Base-by-base conservation (phyloP, 2,797 vertebrate genomes). In the Danio aesculapii region DNA sequence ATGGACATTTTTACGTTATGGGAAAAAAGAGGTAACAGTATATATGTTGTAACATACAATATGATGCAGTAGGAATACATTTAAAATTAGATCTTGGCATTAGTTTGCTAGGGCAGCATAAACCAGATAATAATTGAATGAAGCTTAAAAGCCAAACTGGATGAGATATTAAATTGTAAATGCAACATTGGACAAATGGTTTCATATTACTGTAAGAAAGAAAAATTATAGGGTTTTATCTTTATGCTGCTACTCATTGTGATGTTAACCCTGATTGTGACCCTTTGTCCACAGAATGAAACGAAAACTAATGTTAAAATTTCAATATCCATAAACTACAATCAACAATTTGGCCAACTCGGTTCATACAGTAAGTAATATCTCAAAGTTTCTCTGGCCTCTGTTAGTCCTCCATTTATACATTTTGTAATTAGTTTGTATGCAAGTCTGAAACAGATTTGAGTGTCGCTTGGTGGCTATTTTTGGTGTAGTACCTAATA, bases 31-130 rank as follows among this genome's bases (percentile, higher is more conserved):
- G 82, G 70, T 69, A 39, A 63, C 73, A 63, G 55, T 67, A 75
- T 68, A 71, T 84, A 66, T 80, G 84, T 84, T 30, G 68, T 64
- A 83, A 82, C 21, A 70, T 16, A 62, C 79, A 75, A 83, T 44
- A 82, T 59, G 67, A 21, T n/a, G 30, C 19, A 8, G 19, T 59
- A 6, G 62, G 47, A 8, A 80, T 83, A 47, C 21, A 52, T 82
- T 84, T 85, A 68, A 76, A 53, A 81, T 79, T 6, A 52, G 13
- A 55, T 81, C 17, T 47, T 71, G 55, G 64, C 5, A 82, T 66
- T 72, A 59, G 75, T 83, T 76, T 53, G 21, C 41, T 55, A 17
- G 79, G 77, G 30, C 16, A n/a, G 57, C 76, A 84, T 59, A 43
- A 77, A 68, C 77, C 53, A 82, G 57, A 13, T 14, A 64, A 70